Percentiles rank a stretch among this genome's conserved stretches.
These are phyloP conservation scores for Parazoanthus swiftii DNA, from an alignment of 92 coral and sea anemone species.

Conservation along the genomic window DNA sequence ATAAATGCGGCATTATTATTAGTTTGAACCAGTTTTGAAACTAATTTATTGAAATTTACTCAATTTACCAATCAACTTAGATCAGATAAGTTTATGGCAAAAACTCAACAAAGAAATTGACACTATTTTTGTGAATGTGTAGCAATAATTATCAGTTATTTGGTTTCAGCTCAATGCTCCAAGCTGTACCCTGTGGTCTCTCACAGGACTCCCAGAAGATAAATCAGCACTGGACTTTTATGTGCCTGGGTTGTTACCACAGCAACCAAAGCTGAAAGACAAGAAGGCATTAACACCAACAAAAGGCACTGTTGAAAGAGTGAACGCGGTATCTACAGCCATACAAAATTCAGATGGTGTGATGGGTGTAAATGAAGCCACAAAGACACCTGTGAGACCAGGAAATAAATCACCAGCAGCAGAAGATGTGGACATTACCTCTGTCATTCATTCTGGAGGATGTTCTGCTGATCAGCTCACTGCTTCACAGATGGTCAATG, in stretches of 20 bases:
- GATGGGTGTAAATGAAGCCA: neutral
- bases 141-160: neutral
- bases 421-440: neutral
- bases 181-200: conserved; percentile 70
- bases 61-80: no score
- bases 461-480: conserved; percentile 41
- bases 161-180: conserved; percentile 28
- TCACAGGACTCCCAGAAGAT: conserved; percentile 60
- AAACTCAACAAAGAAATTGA: no score
- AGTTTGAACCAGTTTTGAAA: no score
- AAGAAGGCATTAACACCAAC: conserved; percentile 34
- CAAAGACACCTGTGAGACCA: neutral
- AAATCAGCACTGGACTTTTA: conserved; percentile 46
- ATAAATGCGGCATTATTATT: no score
- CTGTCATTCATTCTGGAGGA: conserved; percentile 26
- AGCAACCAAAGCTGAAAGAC: conserved; percentile 50
- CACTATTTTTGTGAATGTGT: neutral
- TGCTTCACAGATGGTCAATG: conserved; percentile 82
- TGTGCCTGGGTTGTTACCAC: conserved; percentile 84
- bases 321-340: neutral
- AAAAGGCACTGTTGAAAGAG: neutral
- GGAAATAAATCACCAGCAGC: neutral
- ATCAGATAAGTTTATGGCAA: no score
- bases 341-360: neutral
- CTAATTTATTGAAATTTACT: no score